A percentile compares a stretch with the other conserved stretches of the same genome.
These are phyloP conservation scores for Xestia ashworthii DNA, from an alignment of 2,888 invertebrate genomes.

Conservation along the genomic window DNA sequence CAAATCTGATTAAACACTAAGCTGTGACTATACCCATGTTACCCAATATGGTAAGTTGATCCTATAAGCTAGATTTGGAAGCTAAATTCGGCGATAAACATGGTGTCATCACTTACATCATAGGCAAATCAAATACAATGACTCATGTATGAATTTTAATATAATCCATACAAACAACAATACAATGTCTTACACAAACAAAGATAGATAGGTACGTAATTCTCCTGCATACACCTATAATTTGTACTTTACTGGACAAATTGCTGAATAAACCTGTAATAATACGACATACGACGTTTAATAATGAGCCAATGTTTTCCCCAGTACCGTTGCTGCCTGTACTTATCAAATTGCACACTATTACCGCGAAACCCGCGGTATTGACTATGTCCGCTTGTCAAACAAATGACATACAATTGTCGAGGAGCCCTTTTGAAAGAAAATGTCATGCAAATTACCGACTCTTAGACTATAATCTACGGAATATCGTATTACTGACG, in stretches of 20 bases:
- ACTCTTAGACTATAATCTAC: constrained; percentile 74
- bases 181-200: constrained; percentile 25
- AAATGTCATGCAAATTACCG: constrained; percentile 82
- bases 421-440: constrained; percentile 78
- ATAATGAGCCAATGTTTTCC: constrained; percentile 52
- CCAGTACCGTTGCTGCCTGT: constrained; percentile 30
- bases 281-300: constrained; percentile 38
- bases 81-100: not conserved
- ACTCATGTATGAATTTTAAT: constrained; percentile 1
- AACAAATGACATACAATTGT: constrained; percentile 80
- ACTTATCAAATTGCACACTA: constrained; percentile 72
- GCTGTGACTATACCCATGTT: not conserved
- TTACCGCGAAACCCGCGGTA: constrained; percentile 62
- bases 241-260: constrained; percentile 32
- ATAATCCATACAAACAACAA: constrained; percentile 23
- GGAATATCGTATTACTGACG: constrained; percentile 70
- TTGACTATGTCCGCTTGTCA: constrained; percentile 61
- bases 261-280: constrained; percentile 38
- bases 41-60: constrained; percentile 4
- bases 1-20: not conserved
- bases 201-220: not conserved
- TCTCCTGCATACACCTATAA: constrained; percentile 4
- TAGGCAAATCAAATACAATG: constrained; percentile 7
- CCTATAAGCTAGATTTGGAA: not conserved
- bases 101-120: constrained; percentile 13